Conservation (phyloP, 2,888 invertebrate genomes). For the Anticlea derivata region DNA sequence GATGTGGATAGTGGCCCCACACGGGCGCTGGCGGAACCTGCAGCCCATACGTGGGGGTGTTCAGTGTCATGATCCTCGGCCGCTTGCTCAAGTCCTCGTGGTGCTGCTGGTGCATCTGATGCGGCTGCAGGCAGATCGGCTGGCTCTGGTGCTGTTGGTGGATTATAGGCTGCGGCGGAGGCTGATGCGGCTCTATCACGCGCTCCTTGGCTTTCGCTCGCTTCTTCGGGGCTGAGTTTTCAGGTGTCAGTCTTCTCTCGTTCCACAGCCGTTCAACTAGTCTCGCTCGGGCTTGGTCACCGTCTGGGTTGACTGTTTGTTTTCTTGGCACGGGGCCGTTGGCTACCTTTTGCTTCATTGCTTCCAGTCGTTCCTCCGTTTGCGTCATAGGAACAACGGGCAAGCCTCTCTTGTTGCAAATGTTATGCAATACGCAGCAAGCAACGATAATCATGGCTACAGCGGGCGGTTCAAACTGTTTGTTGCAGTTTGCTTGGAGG, state of each 20-base stretch:
- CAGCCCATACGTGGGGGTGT: conserved; percentile 58
- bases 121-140: conserved; percentile 30
- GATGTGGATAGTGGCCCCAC: conserved; percentile 67
- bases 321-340: conserved; percentile 68
- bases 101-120: conserved; percentile 35
- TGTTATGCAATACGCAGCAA: conserved; percentile 69
- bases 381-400: conserved; percentile 62
- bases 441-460: conserved; percentile 68
- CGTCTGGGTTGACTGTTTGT: conserved; percentile 55
- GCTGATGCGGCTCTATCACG: conserved; percentile 47
- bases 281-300: conserved; percentile 51
- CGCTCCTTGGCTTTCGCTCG: conserved; percentile 62
- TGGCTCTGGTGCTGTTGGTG: conserved; percentile 28
- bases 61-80: conserved; percentile 59
- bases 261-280: conserved; percentile 66
- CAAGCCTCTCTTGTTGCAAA: conserved; percentile 58
- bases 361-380: conserved; percentile 67
- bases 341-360: conserved; percentile 75
- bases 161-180: conserved; percentile 30
- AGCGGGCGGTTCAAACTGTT: conserved; percentile 66
- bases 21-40: conserved; percentile 62
- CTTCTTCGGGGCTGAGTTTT: conserved; percentile 58
- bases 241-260: conserved; percentile 58
- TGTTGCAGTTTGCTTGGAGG: conserved; percentile 70
- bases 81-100: conserved; percentile 67